Evolutionary conservation across 2,888 invertebrate genomes (phyloP).

Genomic region (Drosophila diplacantha): DNA sequence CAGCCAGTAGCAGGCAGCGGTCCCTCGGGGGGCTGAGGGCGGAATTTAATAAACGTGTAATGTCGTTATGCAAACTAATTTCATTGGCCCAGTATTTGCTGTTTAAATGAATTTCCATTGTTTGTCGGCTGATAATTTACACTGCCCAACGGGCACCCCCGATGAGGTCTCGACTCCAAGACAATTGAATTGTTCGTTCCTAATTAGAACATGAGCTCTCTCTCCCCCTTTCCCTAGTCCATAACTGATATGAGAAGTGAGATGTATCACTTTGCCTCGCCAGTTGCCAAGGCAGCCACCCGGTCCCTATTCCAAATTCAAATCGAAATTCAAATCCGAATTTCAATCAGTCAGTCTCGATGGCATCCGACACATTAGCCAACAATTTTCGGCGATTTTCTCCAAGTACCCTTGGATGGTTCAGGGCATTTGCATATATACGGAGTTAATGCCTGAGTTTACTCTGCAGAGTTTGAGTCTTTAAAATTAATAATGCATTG

Average conservation of each 20-base stretch:
- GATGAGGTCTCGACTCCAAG: slow-evolving; percentile 12
- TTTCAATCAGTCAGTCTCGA: slow-evolving; percentile 29
- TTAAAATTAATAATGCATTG: slow-evolving; percentile 15
- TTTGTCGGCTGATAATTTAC: slow-evolving; percentile 34
- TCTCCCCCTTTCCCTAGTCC: neutral
- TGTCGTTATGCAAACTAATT: slow-evolving; percentile 34
- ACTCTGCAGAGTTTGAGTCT: neutral
- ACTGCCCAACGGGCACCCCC: slow-evolving; percentile 6
- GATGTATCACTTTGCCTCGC: slow-evolving; percentile 1
- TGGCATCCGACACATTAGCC: slow-evolving; percentile 21
- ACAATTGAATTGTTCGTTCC: slow-evolving; percentile 35
- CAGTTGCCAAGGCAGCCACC: slow-evolving; percentile 13
- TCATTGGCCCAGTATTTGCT: slow-evolving; percentile 25
- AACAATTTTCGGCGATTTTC: slow-evolving; percentile 11
- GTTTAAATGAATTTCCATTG: slow-evolving; percentile 44
- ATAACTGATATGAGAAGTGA: slow-evolving; percentile 14
- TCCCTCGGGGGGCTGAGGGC: neutral
- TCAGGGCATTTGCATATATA: neutral
- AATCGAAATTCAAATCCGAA: neutral
- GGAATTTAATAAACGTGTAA: slow-evolving; percentile 31
- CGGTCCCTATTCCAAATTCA: neutral
- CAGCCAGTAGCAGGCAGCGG: neutral
- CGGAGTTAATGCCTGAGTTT: neutral
- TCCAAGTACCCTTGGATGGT: neutral
- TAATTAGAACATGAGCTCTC: slow-evolving; percentile 35